phyloP scores from a whole-genome alignment of 2,113 vertebrate species.

The Neopipo cinnamomea region DNA sequence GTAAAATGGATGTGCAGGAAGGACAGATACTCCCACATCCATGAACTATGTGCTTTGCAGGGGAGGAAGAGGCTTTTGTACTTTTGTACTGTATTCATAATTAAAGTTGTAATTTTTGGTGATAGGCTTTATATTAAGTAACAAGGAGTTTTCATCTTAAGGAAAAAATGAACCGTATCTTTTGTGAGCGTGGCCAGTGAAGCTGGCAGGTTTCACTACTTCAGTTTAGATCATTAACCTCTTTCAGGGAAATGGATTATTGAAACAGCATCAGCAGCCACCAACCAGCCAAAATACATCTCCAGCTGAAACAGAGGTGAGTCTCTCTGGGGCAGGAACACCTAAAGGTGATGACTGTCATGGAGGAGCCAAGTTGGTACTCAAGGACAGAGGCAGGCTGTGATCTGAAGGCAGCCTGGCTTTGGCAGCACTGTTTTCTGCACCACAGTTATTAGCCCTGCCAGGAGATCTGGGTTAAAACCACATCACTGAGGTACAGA shows the following conservation, averaged over 20 bases:
- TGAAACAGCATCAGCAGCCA: not conserved
- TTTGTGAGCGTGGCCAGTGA: not conserved
- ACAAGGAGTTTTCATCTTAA: not conserved
- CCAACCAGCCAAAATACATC: not conserved
- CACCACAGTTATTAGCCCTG: not conserved
- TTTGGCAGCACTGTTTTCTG: not conserved
- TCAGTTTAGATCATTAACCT: not conserved
- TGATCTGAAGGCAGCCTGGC: not conserved
- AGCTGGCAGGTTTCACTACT: not conserved
- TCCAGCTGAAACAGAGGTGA: not conserved
- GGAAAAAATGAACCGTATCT: fast-evolving
- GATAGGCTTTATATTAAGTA: not conserved
- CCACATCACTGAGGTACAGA: not conserved
- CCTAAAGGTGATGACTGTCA: not conserved
- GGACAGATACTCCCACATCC: not conserved
- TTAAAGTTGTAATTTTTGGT: not conserved
- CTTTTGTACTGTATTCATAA: not conserved
- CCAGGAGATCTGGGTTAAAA: not conserved
- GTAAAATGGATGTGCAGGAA: not conserved
- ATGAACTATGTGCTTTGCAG: not conserved
- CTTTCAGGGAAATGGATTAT: not conserved
- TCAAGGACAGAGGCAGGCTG: not conserved
- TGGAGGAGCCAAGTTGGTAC: not conserved
- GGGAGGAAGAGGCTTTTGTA: not conserved
- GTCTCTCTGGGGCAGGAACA: not conserved